Percentiles rank a stretch among this genome's conserved stretches.
phyloP scores from a whole-genome alignment of 92 coral and sea anemone species.

The Porites rus region DNA sequence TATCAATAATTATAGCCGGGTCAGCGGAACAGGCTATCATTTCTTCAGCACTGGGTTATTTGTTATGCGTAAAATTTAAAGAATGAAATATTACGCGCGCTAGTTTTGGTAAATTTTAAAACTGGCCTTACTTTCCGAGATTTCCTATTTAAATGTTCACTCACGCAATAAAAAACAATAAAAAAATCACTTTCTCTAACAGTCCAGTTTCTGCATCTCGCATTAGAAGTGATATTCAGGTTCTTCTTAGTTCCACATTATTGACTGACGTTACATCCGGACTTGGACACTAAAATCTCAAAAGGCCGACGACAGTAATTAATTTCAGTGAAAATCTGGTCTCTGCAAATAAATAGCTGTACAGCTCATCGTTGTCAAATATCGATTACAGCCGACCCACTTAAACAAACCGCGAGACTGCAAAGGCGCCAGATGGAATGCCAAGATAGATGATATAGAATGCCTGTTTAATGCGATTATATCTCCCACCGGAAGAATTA shows the following conservation, averaged over 20 bases:
- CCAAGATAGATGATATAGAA: constrained; percentile 64
- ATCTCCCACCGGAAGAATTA: constrained; percentile 79
- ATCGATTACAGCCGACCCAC: constrained; percentile 41
- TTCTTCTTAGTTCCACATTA: background rate
- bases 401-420: constrained; percentile 48
- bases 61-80: too few relatives aligned
- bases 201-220: too few relatives aligned
- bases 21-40: too few relatives aligned
- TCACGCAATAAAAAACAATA: too few relatives aligned
- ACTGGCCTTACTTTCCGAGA: too few relatives aligned
- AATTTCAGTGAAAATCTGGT: constrained; percentile 52
- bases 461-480: constrained; percentile 82
- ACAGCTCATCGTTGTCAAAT: constrained; percentile 18
- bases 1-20: too few relatives aligned
- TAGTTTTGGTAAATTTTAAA: too few relatives aligned
- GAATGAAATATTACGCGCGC: too few relatives aligned
- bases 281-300: constrained; percentile 21
- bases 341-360: constrained; percentile 31
- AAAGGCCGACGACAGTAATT: constrained; percentile 87
- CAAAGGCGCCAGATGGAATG: constrained; percentile 75
- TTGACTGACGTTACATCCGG: background rate
- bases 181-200: too few relatives aligned
- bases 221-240: too few relatives aligned
- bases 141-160: too few relatives aligned
- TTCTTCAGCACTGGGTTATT: too few relatives aligned